Evolutionary conservation across 2,888 invertebrate species (phyloP), one percentile per base, ranked within the genome.

Genomic region (Anodontia alba): DNA sequence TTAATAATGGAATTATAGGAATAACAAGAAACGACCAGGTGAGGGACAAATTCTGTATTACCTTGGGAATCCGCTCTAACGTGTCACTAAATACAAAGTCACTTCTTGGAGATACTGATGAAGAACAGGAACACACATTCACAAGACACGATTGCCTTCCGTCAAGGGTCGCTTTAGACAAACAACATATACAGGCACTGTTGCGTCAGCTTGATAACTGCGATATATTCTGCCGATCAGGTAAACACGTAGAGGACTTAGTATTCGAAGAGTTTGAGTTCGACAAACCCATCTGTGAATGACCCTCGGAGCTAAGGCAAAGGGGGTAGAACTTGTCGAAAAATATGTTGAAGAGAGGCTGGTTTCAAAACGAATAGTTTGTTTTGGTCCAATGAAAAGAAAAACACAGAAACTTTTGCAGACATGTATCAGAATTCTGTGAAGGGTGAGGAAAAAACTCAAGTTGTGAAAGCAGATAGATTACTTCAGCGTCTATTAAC

Each of bases 1-100:
- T 80, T 23, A 49, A 43, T 26, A 67, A 68, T 66, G 79, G 75
- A 38, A 77, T 78, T 57, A 75, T 83, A 36, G 82, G 82, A n/a
- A 83, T 83, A 43, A 84, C 75, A 12, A 31, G 68, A 42, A 78
- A 75, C 46, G 80, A 84, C 46, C 67, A 38, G 62, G 72, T 77
- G 36, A 68, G 79, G 49, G 79, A 80, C 78, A 57, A 70, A 42
- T 81, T 76, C 42, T 82, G 77, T 57, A 26, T 49, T 15, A 82
- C 77, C 23, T 76, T 76, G 78, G 72, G 76, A 43, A 57, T 75
- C 36, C 36, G 76, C 23, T 81, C 84, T 54, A 36, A 74, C 33
- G 31, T 76, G 46, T 66, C 73, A 49, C 76, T 43, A 23, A 31
- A 31, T 2, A 79, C 57, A 26, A 49, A 38, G 46, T 46, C 49